phyloP scores from a whole-genome alignment of 2,113 vertebrate genomes.

The Mus spicilegus region DNA sequence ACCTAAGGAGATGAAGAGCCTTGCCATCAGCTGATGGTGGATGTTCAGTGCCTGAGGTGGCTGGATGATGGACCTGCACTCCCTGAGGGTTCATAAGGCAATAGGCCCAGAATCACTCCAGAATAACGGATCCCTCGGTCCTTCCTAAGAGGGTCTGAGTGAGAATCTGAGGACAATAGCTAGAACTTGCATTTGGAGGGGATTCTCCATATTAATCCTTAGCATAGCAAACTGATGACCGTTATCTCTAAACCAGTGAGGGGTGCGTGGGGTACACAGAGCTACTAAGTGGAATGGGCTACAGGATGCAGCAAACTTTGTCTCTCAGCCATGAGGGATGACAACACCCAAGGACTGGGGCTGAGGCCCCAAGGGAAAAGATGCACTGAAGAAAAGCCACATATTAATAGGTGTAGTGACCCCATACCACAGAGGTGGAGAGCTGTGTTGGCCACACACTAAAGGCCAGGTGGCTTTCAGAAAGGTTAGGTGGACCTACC shows the following conservation, averaged over 20 bases:
- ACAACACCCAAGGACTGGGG: not conserved
- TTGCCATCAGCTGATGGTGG: not conserved
- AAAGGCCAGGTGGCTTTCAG: not conserved
- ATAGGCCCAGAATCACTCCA: not conserved
- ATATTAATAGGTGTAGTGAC: too few species aligned
- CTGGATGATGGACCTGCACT: not conserved
- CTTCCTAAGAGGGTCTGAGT: not conserved
- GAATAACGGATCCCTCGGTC: not conserved
- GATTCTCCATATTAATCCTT: not conserved
- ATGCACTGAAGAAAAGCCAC: not conserved
- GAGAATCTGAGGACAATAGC: not conserved
- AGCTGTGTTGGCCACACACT: rapidly evolving
- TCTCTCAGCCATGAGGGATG: not conserved
- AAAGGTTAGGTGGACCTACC: not conserved
- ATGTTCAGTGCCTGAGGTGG: not conserved
- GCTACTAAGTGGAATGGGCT: not conserved
- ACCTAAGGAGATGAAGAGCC: not conserved
- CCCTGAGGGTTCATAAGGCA: not conserved
- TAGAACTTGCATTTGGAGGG: not conserved
- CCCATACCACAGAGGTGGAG: not conserved
- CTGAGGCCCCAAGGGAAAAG: not conserved
- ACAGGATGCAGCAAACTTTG: not conserved
- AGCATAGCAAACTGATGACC: not conserved
- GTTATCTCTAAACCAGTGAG: not conserved
- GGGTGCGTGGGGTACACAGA: not conserved